phyloP scores from a whole-genome alignment of 1,140 invertebrate species.

The Telenomus remus region DNA sequence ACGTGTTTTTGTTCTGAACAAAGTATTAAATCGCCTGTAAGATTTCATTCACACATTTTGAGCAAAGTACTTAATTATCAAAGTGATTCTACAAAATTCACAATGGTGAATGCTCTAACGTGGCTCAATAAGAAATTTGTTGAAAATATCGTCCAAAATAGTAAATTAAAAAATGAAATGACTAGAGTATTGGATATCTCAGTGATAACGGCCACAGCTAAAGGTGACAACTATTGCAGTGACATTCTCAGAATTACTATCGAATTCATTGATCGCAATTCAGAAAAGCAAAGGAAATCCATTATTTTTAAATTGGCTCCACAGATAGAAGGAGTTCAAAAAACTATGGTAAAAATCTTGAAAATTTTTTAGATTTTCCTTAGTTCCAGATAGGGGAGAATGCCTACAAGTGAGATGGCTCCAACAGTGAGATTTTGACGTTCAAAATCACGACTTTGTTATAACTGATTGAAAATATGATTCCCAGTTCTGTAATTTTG shows the following conservation, averaged over 20 bases:
- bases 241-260: slow-evolving; percentile 68
- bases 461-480: too few species aligned
- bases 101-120: slow-evolving; percentile 46
- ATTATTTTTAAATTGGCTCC: slow-evolving; percentile 66
- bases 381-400: too few species aligned
- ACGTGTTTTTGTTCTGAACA: too few species aligned
- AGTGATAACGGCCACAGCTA: slow-evolving; percentile 66
- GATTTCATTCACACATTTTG: too few species aligned
- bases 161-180: slow-evolving; percentile 64
- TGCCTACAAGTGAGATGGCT: too few species aligned
- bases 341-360: slow-evolving; percentile 55
- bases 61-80: too few species aligned
- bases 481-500: too few species aligned
- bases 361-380: too few species aligned
- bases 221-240: slow-evolving; percentile 75
- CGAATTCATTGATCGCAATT: slow-evolving; percentile 45
- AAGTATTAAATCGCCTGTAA: too few species aligned
- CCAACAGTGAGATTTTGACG: slow-evolving; percentile 15
- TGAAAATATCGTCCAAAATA: slow-evolving; percentile 66
- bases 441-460: too few species aligned
- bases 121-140: slow-evolving; percentile 73
- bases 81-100: neutral
- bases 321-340: slow-evolving; percentile 52
- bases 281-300: slow-evolving; percentile 56
- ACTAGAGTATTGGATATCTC: slow-evolving; percentile 59